A percentile compares a stretch with the other conserved stretches of the same genome.
phyloP scores from a whole-genome alignment of 2,888 invertebrate genomes.

The Acrobasis suavella region DNA sequence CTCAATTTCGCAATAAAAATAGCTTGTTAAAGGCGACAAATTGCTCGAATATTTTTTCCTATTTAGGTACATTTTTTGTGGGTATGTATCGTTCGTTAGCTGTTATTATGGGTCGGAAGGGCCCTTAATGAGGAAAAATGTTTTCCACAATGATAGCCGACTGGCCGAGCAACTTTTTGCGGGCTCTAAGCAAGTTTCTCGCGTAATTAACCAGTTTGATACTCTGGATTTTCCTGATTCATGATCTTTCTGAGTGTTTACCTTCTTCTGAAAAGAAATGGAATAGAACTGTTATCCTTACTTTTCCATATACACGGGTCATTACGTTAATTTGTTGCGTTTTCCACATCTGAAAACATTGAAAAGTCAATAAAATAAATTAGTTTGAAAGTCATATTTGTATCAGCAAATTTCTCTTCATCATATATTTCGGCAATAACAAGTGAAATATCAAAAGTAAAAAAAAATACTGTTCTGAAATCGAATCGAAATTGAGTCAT shows the following conservation, averaged over 20 bases:
- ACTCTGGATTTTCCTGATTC: slow-evolving; percentile 50
- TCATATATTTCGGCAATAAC: background rate
- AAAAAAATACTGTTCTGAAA: background rate
- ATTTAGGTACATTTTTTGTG: slow-evolving; percentile 36
- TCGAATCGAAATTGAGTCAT: slow-evolving; percentile 5
- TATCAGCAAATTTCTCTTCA: background rate
- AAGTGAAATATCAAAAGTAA: background rate
- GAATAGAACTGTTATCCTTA: slow-evolving; percentile 18
- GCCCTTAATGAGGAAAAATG: slow-evolving; percentile 67
- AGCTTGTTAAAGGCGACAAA: slow-evolving; percentile 22
- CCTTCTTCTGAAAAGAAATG: slow-evolving; percentile 6
- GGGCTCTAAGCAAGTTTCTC: slow-evolving; percentile 50
- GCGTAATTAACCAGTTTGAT: slow-evolving; percentile 57
- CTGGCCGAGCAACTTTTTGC: slow-evolving; percentile 51
- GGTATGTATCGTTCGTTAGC: slow-evolving; percentile 53
- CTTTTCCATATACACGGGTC: background rate
- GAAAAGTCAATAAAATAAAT: too few species aligned
- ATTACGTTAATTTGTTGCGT: background rate
- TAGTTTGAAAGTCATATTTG: background rate
- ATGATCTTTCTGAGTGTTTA: slow-evolving; percentile 38
- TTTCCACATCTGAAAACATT: background rate
- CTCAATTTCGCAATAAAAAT: slow-evolving; percentile 21
- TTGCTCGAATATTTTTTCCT: slow-evolving; percentile 18
- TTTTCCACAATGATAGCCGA: slow-evolving; percentile 48
- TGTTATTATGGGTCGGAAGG: slow-evolving; percentile 49